Evolutionary conservation across 2,797 vertebrate species (phyloP).

Genomic region (Nothura maculosa): DNA sequence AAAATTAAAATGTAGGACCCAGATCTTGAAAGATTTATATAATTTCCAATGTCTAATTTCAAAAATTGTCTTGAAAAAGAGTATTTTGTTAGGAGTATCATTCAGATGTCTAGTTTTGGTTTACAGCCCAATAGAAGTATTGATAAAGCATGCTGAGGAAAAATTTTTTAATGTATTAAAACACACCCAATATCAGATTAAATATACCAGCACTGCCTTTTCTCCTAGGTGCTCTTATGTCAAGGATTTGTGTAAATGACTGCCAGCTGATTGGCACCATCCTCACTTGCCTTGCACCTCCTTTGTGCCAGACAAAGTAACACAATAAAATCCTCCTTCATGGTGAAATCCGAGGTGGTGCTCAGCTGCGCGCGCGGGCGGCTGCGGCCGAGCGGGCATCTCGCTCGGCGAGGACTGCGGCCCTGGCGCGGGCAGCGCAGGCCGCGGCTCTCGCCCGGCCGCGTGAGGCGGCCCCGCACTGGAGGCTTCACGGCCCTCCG

Average conservation of each 20-base stretch:
- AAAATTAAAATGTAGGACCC: slow-evolving; percentile 5
- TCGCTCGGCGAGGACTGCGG: neutral
- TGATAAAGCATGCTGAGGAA: neutral
- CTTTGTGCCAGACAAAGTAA: neutral
- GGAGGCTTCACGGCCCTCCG: neutral
- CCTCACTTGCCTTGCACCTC: neutral
- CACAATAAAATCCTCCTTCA: slow-evolving; percentile 15
- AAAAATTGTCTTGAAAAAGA: neutral
- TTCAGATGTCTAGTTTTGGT: neutral
- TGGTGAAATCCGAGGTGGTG: slow-evolving; percentile 1
- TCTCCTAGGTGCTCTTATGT: neutral
- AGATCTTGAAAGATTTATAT: neutral
- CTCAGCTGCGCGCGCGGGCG: neutral
- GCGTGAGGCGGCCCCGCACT: too few species aligned
- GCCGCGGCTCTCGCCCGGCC: neutral
- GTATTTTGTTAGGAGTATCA: neutral
- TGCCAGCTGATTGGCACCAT: neutral
- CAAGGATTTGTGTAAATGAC: neutral
- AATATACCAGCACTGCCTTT: neutral
- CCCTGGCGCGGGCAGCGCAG: neutral
- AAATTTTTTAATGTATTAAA: neutral
- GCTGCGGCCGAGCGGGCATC: neutral
- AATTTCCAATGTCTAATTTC: neutral
- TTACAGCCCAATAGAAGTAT: neutral
- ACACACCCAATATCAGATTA: neutral